A percentile compares a stretch with the other conserved stretches of the same genome.
phyloP scores from a whole-genome alignment of 2,113 vertebrate species.

The Leptobrachium leishanense region DNA sequence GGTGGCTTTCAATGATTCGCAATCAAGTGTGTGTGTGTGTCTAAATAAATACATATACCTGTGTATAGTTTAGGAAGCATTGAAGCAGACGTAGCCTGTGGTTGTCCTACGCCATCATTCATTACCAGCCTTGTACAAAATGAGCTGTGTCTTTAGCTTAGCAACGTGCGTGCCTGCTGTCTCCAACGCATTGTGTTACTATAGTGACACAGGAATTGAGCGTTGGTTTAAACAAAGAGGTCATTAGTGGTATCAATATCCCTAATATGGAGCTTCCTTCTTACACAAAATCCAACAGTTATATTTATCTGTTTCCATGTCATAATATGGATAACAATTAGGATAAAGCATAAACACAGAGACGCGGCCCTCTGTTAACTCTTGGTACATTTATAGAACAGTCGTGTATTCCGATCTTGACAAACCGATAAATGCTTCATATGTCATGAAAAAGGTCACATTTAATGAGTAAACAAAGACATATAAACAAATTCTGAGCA shows the following conservation, averaged over 20 bases:
- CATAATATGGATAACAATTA: background rate
- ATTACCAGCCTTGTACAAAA: background rate
- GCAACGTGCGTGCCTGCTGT: slow-evolving; percentile 19
- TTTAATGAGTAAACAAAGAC: too few species aligned
- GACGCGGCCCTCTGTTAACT: background rate
- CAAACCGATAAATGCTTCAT: too few species aligned
- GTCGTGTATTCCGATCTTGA: too few species aligned
- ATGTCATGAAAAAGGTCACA: too few species aligned
- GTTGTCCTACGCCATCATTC: background rate
- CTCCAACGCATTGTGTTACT: slow-evolving; percentile 27
- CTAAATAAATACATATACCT: too few species aligned
- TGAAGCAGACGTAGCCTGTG: background rate
- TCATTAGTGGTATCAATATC: slow-evolving; percentile 7
- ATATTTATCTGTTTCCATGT: slow-evolving; percentile 5
- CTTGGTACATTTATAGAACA: background rate
- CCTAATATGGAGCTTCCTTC: slow-evolving; percentile 21
- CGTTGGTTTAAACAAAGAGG: slow-evolving; percentile 16
- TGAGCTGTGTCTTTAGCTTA: slow-evolving; percentile 8
- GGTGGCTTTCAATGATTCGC: too few species aligned
- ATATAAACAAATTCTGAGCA: too few species aligned
- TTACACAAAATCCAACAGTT: background rate
- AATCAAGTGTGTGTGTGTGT: too few species aligned
- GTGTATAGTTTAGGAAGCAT: too few species aligned
- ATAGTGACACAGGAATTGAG: slow-evolving; percentile 22
- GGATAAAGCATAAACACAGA: background rate